Conservation (phyloP, 2,888 invertebrate genomes). For the Laothoe populi region DNA sequence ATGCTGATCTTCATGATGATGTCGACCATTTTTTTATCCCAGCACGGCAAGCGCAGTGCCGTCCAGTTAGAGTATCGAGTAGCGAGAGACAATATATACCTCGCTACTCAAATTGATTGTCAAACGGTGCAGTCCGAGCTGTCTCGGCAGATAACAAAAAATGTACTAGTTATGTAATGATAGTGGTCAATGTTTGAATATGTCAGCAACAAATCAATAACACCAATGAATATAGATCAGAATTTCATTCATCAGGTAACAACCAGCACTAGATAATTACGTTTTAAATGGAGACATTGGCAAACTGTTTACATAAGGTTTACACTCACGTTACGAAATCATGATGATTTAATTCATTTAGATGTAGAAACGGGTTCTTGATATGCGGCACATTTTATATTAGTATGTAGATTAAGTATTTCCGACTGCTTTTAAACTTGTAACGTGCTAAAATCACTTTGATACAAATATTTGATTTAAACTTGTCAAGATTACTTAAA, state of each 20-base stretch:
- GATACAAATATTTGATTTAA: no score
- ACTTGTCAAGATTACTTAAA: no score
- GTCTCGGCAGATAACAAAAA: not conserved
- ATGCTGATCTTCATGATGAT: no score
- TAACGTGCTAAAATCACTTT: not conserved
- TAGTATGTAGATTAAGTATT: not conserved
- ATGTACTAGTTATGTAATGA: not conserved
- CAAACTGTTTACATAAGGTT: slow-evolving; percentile 2
- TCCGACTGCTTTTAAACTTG: not conserved
- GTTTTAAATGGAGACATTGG: not conserved
- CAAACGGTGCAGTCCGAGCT: no score
- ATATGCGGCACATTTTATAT: not conserved
- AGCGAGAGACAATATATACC: no score
- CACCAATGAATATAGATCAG: not conserved
- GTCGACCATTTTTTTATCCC: no score
- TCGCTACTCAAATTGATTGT: no score
- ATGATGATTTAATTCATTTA: slow-evolving; percentile 21
- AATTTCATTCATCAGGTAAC: slow-evolving; percentile 13
- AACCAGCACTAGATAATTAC: not conserved
- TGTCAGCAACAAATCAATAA: not conserved
- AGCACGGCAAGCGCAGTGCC: no score
- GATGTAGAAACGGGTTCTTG: slow-evolving; percentile 3
- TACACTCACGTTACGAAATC: slow-evolving; percentile 17
- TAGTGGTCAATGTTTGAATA: not conserved
- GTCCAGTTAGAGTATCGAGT: no score